phyloP scores from a whole-genome alignment of 2,888 invertebrate genomes.

The Thera obeliscata region DNA sequence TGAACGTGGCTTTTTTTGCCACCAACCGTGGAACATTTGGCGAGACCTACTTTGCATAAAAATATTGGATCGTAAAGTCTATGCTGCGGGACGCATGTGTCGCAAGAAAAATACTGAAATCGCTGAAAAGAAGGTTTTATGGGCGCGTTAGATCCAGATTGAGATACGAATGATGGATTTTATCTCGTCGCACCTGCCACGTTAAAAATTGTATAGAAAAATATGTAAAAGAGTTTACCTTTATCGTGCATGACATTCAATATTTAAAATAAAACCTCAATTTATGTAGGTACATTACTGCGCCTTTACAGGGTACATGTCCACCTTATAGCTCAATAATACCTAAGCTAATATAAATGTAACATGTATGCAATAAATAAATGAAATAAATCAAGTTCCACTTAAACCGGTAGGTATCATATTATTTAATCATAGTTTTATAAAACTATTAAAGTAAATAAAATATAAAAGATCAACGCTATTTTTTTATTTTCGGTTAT shows the following conservation, averaged over 20 bases:
- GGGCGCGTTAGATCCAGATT: conserved; percentile 62
- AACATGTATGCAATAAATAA: no score
- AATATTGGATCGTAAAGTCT: conserved; percentile 82
- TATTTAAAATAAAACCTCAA: no score
- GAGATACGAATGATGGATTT: conserved; percentile 66
- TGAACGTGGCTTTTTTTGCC: conserved; percentile 78
- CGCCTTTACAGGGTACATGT: no score
- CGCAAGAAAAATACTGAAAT: conserved; percentile 71
- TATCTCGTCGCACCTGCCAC: conserved; percentile 59
- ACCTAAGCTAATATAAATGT: no score
- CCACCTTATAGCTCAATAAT: no score
- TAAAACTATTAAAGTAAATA: no score
- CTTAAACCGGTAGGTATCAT: no score
- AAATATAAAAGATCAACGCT: no score
- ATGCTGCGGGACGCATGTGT: conserved; percentile 74
- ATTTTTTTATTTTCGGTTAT: background rate
- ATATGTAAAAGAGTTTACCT: background rate
- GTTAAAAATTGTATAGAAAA: conserved; percentile 5
- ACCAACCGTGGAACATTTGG: conserved; percentile 78
- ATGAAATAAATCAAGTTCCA: no score
- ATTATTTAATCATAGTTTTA: no score
- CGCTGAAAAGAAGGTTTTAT: conserved; percentile 71
- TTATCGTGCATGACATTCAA: no score
- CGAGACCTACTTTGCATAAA: conserved; percentile 82
- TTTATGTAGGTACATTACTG: no score